Conservation (phyloP, 2,113 vertebrate species). For the Paradisaea rubra region DNA sequence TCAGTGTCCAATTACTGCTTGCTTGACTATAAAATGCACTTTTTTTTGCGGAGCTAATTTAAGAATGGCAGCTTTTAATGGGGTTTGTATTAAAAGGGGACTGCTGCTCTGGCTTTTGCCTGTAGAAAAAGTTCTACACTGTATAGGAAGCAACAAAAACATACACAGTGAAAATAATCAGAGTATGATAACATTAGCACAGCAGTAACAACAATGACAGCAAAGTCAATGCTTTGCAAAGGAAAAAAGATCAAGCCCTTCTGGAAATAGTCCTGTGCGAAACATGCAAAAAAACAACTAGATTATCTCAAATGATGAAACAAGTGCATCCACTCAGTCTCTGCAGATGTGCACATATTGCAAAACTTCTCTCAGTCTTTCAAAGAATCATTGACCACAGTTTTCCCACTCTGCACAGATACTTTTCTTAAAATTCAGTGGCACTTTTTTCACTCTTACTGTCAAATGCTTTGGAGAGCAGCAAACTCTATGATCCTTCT, state of each 20-base stretch:
- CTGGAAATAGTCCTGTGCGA: not conserved
- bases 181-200: conserved; percentile 17
- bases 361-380: not conserved
- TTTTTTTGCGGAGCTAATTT: conserved; percentile 71
- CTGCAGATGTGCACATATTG: not conserved
- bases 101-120: conserved; percentile 17
- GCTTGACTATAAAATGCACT: conserved; percentile 75
- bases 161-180: not conserved
- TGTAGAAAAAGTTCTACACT: conserved; percentile 42
- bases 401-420: not conserved
- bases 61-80: conserved; percentile 74
- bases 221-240: not conserved
- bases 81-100: conserved; percentile 52
- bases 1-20: conserved; percentile 82
- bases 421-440: not conserved
- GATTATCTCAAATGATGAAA: not conserved
- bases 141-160: conserved; percentile 40
- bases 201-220: not conserved
- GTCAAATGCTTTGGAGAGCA: not conserved
- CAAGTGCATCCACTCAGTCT: not conserved
- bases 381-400: not conserved
- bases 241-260: not conserved
- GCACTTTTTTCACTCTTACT: not conserved
- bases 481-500: not conserved
- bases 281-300: not conserved